Evolutionary conservation across 2,113 vertebrate species (phyloP), one percentile per base, ranked within the genome.

Genomic region (Grammomys dolichurus): DNA sequence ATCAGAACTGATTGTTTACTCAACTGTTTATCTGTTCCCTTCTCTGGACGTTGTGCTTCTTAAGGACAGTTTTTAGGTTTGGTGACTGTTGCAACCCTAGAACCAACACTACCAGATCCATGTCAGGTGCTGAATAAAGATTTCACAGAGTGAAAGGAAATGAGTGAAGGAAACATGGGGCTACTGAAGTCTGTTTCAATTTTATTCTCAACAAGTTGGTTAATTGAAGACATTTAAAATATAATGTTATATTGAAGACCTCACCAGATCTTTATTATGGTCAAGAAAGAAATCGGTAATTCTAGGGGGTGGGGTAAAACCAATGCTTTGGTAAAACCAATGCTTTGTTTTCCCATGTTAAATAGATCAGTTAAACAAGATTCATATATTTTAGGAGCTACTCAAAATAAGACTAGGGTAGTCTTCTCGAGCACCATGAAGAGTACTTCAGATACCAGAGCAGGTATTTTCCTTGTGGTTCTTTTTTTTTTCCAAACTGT

Each of bases 141-240:
- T 58, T 81, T 75, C 43, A 22, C 78, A 3, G 54, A 40, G 40
- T 40, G 40, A 40, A 40, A 40, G 28, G 72, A 20, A 93, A n/a
- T 28, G 9, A 86, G 51, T 40, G 33, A 86, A 82, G 19, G 24
- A 93, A 96, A 67, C 46, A 69, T 1, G 1, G 22, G 19, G 6
- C 31, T 87, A 20, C 33, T 56, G 43, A 5, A 70, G 46, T 33
- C 69, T 67, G 17, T 60, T 94, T 88, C 26, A 76, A 7, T 65
- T 91, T 89, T 81, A 8, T 2, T 87, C 20, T 20, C 91, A 63
- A 89, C 4, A 56, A 63, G 16, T 54, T 92, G 65, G 76, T 22
- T 76, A 86, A 65, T 16, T 91, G 89, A 81, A n/a, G 40, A 81
- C 63, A 77, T 48, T 96, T 86, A 89, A 96, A 84, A 36, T 70